These are phyloP conservation scores for Neomonachus schauinslandi DNA, from an alignment of 2,113 vertebrate genomes.

Conservation along the genomic window DNA sequence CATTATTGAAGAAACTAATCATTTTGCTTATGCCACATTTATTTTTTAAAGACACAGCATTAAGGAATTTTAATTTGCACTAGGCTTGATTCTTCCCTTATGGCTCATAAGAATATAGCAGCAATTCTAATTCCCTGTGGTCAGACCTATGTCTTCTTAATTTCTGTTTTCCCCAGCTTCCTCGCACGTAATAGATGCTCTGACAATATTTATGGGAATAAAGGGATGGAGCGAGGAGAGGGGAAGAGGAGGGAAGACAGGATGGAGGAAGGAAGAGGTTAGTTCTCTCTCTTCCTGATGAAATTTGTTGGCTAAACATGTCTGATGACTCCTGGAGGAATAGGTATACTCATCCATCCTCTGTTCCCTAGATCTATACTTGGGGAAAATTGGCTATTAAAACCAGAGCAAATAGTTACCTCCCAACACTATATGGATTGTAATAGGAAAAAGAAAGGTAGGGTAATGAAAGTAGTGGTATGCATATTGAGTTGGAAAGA, in stretches of 20 bases:
- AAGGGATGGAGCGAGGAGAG: neutral
- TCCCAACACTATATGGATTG: neutral
- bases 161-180: neutral
- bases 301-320: neutral
- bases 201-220: neutral
- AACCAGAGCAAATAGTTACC: neutral
- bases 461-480: neutral
- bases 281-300: neutral
- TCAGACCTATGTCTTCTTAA: neutral
- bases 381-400: neutral
- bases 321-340: neutral
- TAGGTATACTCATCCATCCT: neutral
- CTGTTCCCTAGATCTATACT: neutral
- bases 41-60: slow-evolving; percentile 1
- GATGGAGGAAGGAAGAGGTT: neutral
- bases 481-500: neutral
- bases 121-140: neutral
- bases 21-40: neutral
- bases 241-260: neutral
- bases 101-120: neutral
- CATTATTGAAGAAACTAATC: neutral
- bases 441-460: neutral
- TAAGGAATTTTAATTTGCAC: neutral
- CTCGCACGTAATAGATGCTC: neutral
- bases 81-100: neutral